A percentile compares a stretch with the other conserved stretches of the same genome.
phyloP scores from a whole-genome alignment of 2,888 invertebrate species.

The Lamellibrachia satsuma region DNA sequence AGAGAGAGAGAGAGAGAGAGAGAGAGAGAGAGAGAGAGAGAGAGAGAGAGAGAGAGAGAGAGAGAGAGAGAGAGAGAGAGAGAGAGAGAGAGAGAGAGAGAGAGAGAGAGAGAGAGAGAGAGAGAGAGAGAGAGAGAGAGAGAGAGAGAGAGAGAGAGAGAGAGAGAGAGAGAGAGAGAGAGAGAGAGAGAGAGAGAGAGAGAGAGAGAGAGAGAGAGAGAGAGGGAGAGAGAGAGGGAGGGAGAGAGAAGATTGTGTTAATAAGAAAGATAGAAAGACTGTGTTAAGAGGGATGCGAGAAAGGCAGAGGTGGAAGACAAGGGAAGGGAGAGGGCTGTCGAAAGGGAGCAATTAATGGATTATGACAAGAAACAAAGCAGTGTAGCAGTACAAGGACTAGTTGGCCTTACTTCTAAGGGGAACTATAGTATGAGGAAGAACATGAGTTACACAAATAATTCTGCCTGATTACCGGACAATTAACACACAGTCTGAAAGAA shows the following conservation, averaged over 20 bases:
- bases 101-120: neutral
- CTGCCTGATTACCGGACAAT: neutral
- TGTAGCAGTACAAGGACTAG: too few relatives aligned
- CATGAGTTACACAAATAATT: neutral
- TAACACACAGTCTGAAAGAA: neutral
- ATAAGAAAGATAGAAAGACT: too few relatives aligned
- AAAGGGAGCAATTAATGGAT: too few relatives aligned
- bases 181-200: neutral
- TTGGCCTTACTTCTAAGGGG: too few relatives aligned
- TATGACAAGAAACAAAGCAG: too few relatives aligned
- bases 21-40: neutral
- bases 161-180: neutral
- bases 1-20: too few relatives aligned
- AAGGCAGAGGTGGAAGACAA: too few relatives aligned
- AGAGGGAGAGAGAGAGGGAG: neutral
- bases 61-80: neutral
- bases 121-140: neutral
- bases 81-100: neutral
- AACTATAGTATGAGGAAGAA: too few relatives aligned
- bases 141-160: neutral
- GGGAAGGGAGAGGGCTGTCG: too few relatives aligned
- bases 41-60: neutral
- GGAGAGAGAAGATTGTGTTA: neutral
- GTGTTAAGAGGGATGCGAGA: too few relatives aligned
- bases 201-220: neutral